Percentiles rank a stretch among this genome's conserved stretches.
Evolutionary conservation across 2,888 invertebrate genomes (phyloP).

Genomic region (Spisula solida): DNA sequence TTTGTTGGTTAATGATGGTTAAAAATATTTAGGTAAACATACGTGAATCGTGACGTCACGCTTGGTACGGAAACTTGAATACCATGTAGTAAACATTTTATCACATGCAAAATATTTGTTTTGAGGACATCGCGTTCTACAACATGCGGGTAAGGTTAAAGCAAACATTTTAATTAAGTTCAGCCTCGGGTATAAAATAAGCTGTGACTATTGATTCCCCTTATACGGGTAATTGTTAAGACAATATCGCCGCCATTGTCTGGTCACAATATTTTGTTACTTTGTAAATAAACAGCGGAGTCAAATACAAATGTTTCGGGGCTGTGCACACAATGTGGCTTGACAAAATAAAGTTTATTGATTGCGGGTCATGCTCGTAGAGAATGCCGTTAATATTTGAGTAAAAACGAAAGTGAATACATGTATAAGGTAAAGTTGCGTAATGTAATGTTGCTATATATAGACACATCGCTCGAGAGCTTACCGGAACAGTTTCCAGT

Average conservation of each 20-base stretch:
- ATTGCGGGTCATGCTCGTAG: neutral
- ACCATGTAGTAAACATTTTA: neutral
- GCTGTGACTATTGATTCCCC: conserved; percentile 26
- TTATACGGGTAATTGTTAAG: conserved; percentile 4
- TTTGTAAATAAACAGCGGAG: conserved; percentile 38
- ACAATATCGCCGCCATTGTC: conserved; percentile 21
- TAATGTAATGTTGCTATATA: neutral
- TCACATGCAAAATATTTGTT: neutral
- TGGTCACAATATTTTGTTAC: conserved; percentile 41
- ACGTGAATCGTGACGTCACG: neutral
- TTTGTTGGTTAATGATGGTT: neutral
- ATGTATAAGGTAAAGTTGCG: neutral
- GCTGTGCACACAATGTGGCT: conserved; percentile 35
- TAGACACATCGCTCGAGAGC: neutral
- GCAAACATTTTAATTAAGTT: neutral
- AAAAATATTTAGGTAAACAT: neutral
- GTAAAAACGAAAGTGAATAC: conserved; percentile 1
- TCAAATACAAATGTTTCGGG: conserved; percentile 19
- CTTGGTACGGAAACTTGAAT: neutral
- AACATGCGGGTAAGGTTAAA: neutral
- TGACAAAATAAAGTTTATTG: conserved; percentile 19
- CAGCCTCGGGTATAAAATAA: conserved; percentile 3
- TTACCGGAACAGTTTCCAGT: neutral
- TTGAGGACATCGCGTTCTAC: neutral
- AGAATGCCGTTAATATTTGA: neutral